Evolutionary conservation across 2,113 vertebrate genomes (phyloP), one percentile per base, ranked within the genome.

Genomic region (Polypterus bichir): DNA sequence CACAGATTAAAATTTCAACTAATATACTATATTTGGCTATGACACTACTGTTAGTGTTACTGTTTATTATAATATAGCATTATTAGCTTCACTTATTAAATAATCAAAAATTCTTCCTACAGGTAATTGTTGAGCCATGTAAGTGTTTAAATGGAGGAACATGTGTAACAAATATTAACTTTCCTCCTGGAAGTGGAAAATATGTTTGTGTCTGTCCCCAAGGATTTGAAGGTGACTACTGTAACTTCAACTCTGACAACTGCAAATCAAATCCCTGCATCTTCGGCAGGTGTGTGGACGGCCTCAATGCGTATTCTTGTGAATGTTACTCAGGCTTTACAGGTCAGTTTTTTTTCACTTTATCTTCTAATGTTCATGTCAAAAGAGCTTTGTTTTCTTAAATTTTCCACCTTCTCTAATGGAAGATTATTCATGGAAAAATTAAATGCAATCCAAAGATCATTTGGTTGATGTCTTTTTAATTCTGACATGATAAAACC

Each of bases 51-150:
- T 27, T 27, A 27, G 27, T 27, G 27, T 27, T 27, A 27, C 27
- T 27, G 27, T 27, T 27, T 27, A 27, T 27, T 27, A 27, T 27
- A 27, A 27, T 27, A 27, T 27, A 27, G 27, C 27, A 27, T 27
- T 27, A 27, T 27, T 27, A 27, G 27, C 27, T 27, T 27, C 27
- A 27, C 27, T 27, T 27, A 27, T 27, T 27, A 27, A 27, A 27
- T 27, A 27, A 27, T 27, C 27, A 27, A 27, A 27, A 27, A 27
- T 56, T 64, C 59, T 59, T 66, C 66, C 77, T 67, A 3, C 68
- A 97, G 93, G 82, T 95, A 72, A 81, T 65, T 48, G 85, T 94
- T 67, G 81, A 65, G 46, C 63, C 84, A 0, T 95, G 92, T 64
- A 82, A 82, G 10, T 96, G 93, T 73, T 71, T 85, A 59, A 91